These are phyloP conservation scores for Pavo muticus DNA, from an alignment of 2,113 vertebrate species.

Conservation along the genomic window DNA sequence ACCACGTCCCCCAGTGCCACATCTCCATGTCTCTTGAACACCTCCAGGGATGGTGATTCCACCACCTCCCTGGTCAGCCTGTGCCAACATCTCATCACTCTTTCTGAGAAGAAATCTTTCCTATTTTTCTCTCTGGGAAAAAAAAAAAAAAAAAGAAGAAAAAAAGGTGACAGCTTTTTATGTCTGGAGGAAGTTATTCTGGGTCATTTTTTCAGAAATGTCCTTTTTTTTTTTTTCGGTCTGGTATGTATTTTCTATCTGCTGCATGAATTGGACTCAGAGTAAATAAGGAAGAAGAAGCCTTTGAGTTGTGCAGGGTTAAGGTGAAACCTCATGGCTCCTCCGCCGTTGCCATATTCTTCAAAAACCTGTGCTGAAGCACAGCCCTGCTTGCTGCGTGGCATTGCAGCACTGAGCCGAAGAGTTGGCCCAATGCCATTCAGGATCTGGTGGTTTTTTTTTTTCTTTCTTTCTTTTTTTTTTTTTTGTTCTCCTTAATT, in stretches of 20 bases:
- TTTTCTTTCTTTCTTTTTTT: accelerated
- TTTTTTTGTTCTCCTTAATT: neutral
- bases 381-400: neutral
- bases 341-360: neutral
- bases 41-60: neutral
- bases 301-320: neutral
- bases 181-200: neutral
- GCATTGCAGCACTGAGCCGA: accelerated
- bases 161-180: neutral
- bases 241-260: neutral
- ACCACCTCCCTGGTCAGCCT: neutral
- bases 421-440: neutral
- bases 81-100: neutral
- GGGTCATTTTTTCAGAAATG: neutral
- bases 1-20: neutral
- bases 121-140: neutral
- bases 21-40: neutral
- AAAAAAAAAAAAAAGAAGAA: neutral
- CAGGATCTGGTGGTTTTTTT: neutral
- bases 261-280: neutral
- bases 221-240: neutral
- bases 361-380: accelerated
- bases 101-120: neutral
- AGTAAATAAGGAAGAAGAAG: neutral
- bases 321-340: neutral